Percentiles rank a stretch among this genome's conserved stretches.
Evolutionary conservation across 53 echinoderm and acorn worm genomes (phyloP).

Genomic region (Hippasteria phrygiana): DNA sequence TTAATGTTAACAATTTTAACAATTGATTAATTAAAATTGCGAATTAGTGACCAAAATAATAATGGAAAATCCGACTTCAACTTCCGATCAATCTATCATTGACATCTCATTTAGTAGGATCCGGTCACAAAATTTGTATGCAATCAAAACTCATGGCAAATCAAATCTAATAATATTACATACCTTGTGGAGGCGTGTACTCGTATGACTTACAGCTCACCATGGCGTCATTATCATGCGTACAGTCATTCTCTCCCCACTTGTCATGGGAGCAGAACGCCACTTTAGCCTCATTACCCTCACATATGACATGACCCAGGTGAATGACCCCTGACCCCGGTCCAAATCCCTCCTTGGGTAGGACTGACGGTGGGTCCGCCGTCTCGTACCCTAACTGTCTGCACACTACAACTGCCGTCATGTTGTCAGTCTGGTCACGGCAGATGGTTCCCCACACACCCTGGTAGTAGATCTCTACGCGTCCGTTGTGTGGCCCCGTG

Average conservation of each 20-base stretch:
- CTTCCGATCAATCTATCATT: no score
- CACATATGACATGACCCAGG: slow-evolving; percentile 25
- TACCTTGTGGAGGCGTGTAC: slow-evolving; percentile 42
- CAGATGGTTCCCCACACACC: slow-evolving; percentile 73
- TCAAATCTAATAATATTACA: no score
- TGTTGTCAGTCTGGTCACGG: slow-evolving; percentile 34
- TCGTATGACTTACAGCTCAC: slow-evolving; percentile 50
- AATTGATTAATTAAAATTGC: no score
- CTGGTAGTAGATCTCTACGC: slow-evolving; percentile 66
- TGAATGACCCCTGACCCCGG: slow-evolving; percentile 12
- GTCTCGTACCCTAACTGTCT: slow-evolving; percentile 57
- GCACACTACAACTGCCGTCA: slow-evolving; percentile 55
- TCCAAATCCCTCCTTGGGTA: slow-evolving; percentile 8
- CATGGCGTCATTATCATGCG: slow-evolving; percentile 41
- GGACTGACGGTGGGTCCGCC: neutral
- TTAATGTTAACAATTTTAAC: no score
- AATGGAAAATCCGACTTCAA: no score
- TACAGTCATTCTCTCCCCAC: slow-evolving; percentile 49
- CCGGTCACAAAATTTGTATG: no score
- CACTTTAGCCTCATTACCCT: slow-evolving; percentile 37
- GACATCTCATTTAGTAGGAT: no score
- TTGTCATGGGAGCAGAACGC: slow-evolving; percentile 20
- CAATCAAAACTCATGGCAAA: no score
- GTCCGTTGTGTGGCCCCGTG: slow-evolving; percentile 27
- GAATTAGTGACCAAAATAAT: no score